These are phyloP conservation scores for Dynastes maya DNA, from an alignment of 2,888 invertebrate species.

Conservation along the genomic window DNA sequence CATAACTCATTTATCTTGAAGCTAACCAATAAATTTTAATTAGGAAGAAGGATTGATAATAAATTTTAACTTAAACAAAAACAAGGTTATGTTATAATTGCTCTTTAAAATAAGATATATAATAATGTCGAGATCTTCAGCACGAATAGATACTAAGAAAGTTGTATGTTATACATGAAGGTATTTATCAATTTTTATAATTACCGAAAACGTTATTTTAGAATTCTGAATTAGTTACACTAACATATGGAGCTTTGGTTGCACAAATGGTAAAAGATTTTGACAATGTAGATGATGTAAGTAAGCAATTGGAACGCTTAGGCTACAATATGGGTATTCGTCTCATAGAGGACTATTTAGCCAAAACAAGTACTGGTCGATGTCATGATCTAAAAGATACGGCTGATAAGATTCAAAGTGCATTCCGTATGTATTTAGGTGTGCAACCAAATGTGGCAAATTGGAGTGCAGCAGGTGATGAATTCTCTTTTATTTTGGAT, in stretches of 20 bases:
- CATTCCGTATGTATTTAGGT: slow-evolving; percentile 88
- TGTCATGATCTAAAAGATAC: slow-evolving; percentile 98
- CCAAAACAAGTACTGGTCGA: slow-evolving; percentile 89
- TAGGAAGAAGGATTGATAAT: too few relatives aligned
- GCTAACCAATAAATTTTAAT: too few relatives aligned
- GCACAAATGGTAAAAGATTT: slow-evolving; percentile 97
- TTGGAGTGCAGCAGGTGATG: slow-evolving; percentile 95
- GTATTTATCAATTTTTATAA: slow-evolving; percentile 11
- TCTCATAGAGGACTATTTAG: slow-evolving; percentile 97
- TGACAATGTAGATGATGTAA: slow-evolving; percentile 97
- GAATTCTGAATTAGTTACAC: slow-evolving; percentile 97
- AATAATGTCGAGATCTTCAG: slow-evolving; percentile 79
- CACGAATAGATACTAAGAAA: slow-evolving; percentile 84
- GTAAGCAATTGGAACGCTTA: slow-evolving; percentile 94
- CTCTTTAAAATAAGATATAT: background rate
- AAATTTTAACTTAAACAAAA: too few relatives aligned
- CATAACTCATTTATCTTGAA: too few relatives aligned
- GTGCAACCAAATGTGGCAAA: slow-evolving; percentile 94
- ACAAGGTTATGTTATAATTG: too few relatives aligned
- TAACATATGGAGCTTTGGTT: slow-evolving; percentile 98
- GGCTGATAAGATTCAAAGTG: slow-evolving; percentile 93
- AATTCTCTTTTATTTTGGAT: slow-evolving; percentile 96
- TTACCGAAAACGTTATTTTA: slow-evolving; percentile 68
- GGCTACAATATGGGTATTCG: slow-evolving; percentile 99
- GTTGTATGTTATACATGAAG: slow-evolving; percentile 74